A percentile compares a stretch with the other conserved stretches of the same genome.
Evolutionary conservation across 2,888 invertebrate genomes (phyloP).

Genomic region (Synanthedon tipuliformis): DNA sequence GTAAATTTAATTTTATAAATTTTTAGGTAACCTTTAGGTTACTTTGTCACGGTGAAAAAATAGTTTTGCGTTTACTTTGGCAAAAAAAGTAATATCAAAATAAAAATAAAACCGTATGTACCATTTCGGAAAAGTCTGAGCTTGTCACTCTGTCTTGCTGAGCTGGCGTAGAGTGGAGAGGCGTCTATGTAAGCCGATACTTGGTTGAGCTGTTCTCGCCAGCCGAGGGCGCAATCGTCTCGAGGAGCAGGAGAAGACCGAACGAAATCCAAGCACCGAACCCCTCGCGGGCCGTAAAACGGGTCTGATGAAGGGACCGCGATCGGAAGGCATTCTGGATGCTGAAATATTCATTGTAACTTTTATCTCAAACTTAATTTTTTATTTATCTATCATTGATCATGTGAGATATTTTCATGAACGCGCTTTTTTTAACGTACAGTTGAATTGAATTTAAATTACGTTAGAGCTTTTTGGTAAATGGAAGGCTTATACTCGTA

Average conservation of each 20-base stretch:
- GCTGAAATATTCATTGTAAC: constrained; percentile 47
- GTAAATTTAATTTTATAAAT: too few species aligned
- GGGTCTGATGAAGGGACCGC: constrained; percentile 78
- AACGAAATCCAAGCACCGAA: constrained; percentile 84
- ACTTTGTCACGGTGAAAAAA: too few species aligned
- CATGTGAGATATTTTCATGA: too few species aligned
- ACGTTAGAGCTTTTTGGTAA: too few species aligned
- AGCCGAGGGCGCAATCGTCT: constrained; percentile 83
- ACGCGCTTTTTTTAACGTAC: too few species aligned
- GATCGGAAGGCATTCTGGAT: constrained; percentile 89
- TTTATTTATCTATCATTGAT: too few species aligned
- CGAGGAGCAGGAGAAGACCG: constrained; percentile 85
- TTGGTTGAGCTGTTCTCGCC: constrained; percentile 88
- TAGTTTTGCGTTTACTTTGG: too few species aligned
- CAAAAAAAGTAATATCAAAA: neutral
- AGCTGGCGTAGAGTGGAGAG: constrained; percentile 85
- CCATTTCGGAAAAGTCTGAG: constrained; percentile 83
- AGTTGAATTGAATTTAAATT: too few species aligned
- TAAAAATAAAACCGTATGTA: constrained; percentile 19
- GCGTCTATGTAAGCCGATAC: constrained; percentile 85
- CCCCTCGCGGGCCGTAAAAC: constrained; percentile 77
- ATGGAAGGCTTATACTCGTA: too few species aligned
- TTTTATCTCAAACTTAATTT: too few species aligned
- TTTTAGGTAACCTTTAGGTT: too few species aligned
- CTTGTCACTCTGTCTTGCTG: constrained; percentile 77